A percentile compares a stretch with the other conserved stretches of the same genome.
Evolutionary conservation across 2,113 vertebrate species (phyloP).

Genomic region (Oryzias woworae): DNA sequence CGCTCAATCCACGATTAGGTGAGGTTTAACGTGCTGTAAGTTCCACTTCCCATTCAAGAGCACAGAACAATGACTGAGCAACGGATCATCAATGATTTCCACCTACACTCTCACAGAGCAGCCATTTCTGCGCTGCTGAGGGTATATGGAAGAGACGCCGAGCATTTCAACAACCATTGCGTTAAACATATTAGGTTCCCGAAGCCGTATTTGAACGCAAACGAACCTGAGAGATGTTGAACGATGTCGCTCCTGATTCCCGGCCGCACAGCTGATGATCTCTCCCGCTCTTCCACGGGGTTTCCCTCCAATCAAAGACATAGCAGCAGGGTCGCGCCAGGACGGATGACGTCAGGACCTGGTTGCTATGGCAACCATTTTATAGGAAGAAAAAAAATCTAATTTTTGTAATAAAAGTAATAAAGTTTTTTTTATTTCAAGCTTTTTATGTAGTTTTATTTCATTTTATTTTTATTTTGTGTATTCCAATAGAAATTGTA

Average conservation of each 20-base stretch:
- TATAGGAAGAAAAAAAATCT: neutral
- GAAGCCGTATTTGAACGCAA: neutral
- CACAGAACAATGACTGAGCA: constrained; percentile 67
- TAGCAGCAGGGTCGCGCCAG: constrained; percentile 75
- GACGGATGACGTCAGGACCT: constrained; percentile 86
- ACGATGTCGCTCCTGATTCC: constrained; percentile 77
- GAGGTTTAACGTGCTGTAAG: constrained; percentile 4
- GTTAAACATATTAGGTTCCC: neutral
- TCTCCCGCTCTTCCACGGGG: constrained; percentile 87
- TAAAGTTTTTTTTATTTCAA: neutral
- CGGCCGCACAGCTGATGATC: constrained; percentile 77
- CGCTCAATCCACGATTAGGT: neutral
- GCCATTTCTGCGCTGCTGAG: neutral
- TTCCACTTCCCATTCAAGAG: constrained; percentile 28
- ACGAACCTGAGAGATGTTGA: constrained; percentile 66
- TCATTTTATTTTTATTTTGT: neutral
- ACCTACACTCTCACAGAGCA: neutral
- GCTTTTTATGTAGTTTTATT: neutral
- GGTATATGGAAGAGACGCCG: too few species aligned
- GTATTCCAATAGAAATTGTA: neutral
- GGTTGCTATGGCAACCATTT: constrained; percentile 82
- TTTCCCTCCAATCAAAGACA: constrained; percentile 88
- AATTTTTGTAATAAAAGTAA: neutral
- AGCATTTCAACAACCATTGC: too few species aligned
- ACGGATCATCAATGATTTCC: constrained; percentile 38